A percentile compares a stretch with the other conserved stretches of the same genome.
phyloP scores from a whole-genome alignment of 2,888 invertebrate genomes.

The Drosophila mimetica region DNA sequence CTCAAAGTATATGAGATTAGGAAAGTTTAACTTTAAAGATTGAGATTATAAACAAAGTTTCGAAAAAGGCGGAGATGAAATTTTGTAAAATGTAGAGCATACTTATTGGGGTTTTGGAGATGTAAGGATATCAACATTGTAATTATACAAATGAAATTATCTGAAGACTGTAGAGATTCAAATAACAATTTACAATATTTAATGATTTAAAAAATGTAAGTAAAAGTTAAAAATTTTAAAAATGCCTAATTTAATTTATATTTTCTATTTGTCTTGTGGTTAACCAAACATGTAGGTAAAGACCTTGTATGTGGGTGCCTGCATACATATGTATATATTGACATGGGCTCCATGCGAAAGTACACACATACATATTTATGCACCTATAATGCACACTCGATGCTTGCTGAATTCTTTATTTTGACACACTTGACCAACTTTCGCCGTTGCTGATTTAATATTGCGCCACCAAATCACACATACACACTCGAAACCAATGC shows the following conservation, averaged over 20 bases:
- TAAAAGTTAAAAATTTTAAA: too few species aligned
- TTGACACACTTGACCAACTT: slow-evolving; percentile 76
- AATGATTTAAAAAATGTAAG: too few species aligned
- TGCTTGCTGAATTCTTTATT: slow-evolving; percentile 56
- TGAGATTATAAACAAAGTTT: too few species aligned
- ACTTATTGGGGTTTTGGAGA: not conserved
- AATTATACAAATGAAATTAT: too few species aligned
- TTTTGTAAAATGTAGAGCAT: not conserved
- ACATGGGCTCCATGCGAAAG: not conserved
- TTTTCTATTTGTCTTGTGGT: not conserved
- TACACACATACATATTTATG: not conserved
- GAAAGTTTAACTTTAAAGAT: too few species aligned
- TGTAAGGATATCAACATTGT: too few species aligned
- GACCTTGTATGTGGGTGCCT: not conserved
- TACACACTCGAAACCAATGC: slow-evolving; percentile 13
- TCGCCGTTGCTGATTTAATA: slow-evolving; percentile 49
- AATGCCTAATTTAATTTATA: too few species aligned
- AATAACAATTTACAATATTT: too few species aligned
- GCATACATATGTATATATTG: not conserved
- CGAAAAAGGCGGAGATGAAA: too few species aligned
- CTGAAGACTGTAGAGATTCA: too few species aligned
- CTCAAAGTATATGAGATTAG: too few species aligned
- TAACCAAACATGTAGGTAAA: not conserved
- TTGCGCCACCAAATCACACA: slow-evolving; percentile 37
- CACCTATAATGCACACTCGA: slow-evolving; percentile 18